A percentile compares a stretch with the other conserved stretches of the same genome.
These are phyloP conservation scores for Vanessa atalanta DNA, from an alignment of 1,140 invertebrate species.

Conservation along the genomic window DNA sequence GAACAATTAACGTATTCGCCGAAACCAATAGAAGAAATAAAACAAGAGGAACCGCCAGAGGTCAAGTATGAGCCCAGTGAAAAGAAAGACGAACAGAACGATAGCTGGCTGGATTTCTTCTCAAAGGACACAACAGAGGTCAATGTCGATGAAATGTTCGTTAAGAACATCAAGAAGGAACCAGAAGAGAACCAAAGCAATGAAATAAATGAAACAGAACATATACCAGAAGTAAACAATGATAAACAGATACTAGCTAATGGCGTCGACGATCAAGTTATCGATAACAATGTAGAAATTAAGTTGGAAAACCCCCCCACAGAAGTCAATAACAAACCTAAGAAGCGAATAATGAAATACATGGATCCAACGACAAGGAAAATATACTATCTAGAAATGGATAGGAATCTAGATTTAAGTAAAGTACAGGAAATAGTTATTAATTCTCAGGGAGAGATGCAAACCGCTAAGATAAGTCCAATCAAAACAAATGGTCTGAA, in stretches of 20 bases:
- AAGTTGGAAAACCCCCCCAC: not conserved
- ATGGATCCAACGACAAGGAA: constrained; percentile 70
- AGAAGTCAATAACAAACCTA: constrained; percentile 29
- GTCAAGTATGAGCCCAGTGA: constrained; percentile 32
- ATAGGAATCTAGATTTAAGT: constrained; percentile 60
- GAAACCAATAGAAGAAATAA: constrained; percentile 28
- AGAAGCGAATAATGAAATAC: constrained; percentile 72
- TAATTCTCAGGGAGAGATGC: constrained; percentile 53
- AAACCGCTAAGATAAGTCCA: constrained; percentile 63
- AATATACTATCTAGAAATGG: constrained; percentile 75
- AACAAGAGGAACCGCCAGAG: constrained; percentile 21
- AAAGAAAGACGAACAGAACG: constrained; percentile 32
- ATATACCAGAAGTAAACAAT: not conserved
- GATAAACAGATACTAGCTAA: not conserved
- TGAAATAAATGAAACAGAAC: not conserved
- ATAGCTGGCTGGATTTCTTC: constrained; percentile 73
- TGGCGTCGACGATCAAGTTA: not conserved
- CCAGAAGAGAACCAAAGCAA: constrained; percentile 16
- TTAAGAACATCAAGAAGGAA: constrained; percentile 56
- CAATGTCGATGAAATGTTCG: constrained; percentile 72
- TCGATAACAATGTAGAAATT: not conserved
- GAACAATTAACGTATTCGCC: constrained; percentile 19
- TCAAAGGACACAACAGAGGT: constrained; percentile 58
- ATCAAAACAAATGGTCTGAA: constrained; percentile 61
- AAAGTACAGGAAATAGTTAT: constrained; percentile 72